Conservation (phyloP, 2,797 vertebrate genomes). For the Aselliscus stoliczkanus region DNA sequence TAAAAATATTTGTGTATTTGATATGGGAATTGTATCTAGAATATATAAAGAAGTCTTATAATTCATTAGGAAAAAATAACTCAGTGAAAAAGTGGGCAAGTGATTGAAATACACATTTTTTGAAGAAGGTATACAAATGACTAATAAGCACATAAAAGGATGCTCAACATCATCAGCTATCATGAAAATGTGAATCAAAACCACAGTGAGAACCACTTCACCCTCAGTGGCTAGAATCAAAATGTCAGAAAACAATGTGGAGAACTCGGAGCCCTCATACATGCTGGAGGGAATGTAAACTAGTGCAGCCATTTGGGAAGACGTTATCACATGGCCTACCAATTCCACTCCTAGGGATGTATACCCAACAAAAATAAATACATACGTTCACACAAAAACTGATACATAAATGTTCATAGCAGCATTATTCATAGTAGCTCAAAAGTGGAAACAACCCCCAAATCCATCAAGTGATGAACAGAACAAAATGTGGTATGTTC, state of each 20-base stretch:
- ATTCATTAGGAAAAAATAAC: neutral
- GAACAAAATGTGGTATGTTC: neutral
- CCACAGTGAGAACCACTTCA: neutral
- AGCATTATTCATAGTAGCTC: neutral
- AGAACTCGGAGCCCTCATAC: neutral
- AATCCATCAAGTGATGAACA: neutral
- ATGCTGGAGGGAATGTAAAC: neutral
- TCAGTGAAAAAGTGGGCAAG: neutral
- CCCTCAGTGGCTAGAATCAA: neutral
- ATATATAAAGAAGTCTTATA: neutral
- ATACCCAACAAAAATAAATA: neutral
- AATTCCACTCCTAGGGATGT: neutral
- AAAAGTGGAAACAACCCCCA: neutral
- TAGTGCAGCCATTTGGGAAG: neutral
- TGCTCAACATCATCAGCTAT: neutral
- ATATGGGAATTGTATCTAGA: neutral
- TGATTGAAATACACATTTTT: neutral
- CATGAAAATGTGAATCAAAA: neutral
- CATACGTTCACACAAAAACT: neutral
- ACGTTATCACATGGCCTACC: neutral
- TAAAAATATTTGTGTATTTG: neutral
- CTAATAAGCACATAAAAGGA: neutral
- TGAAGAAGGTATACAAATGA: neutral
- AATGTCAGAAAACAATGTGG: neutral
- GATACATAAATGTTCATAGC: neutral